Evolutionary conservation across 2,888 invertebrate genomes (phyloP).

Genomic region (Tolmerus cingulatus): DNA sequence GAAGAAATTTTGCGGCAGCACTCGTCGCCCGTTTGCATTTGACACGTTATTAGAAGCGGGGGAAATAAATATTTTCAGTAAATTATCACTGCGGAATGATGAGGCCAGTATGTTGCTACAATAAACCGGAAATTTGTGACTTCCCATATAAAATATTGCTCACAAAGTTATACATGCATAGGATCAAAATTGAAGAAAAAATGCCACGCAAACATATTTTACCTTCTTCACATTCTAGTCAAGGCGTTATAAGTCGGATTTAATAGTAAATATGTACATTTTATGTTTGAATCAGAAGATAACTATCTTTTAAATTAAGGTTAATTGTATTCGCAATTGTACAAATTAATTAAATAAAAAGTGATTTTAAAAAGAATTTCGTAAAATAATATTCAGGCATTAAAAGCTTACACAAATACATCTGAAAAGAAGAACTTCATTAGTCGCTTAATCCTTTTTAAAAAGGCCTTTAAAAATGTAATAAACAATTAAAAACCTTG

Average conservation of each 20-base stretch:
- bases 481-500: neutral
- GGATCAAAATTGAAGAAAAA: neutral
- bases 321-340: neutral
- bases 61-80: neutral
- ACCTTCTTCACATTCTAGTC: neutral
- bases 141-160: neutral
- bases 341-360: neutral
- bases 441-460: neutral
- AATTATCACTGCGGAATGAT: neutral
- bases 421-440: too few species aligned
- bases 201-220: neutral
- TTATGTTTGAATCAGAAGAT: neutral
- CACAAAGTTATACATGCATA: neutral
- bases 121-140: neutral
- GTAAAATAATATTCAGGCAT: neutral
- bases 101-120: neutral
- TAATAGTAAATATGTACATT: neutral
- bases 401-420: neutral
- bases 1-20: neutral
- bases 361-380: neutral
- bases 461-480: neutral
- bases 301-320: neutral
- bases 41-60: neutral
- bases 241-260: neutral
- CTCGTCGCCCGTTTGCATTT: neutral